Evolutionary conservation across 2,888 invertebrate genomes (phyloP).

Genomic region (Habroteleia sp.): DNA sequence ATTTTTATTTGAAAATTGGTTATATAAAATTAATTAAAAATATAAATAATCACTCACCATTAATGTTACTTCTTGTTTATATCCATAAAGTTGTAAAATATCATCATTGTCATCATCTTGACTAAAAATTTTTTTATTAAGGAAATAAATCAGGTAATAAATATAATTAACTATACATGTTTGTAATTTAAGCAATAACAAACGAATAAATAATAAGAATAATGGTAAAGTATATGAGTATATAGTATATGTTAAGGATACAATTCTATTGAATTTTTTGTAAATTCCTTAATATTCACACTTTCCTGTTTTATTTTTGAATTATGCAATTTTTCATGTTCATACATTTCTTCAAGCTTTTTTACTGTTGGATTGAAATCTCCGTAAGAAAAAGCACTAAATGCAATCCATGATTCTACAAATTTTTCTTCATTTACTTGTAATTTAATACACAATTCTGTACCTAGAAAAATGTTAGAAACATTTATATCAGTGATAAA

Average conservation of each 20-base stretch:
- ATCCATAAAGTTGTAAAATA: conserved; percentile 73
- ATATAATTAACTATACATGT: not conserved
- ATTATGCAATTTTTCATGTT: conserved; percentile 44
- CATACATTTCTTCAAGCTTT: conserved; percentile 69
- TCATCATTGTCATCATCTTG: conserved; percentile 65
- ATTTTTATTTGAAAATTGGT: too few species aligned
- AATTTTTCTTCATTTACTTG: conserved; percentile 69
- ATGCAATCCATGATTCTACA: conserved; percentile 76
- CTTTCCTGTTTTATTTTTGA: conserved; percentile 44
- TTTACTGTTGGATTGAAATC: conserved; percentile 69
- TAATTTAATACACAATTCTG: conserved; percentile 72
- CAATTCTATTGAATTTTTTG: conserved; percentile 46
- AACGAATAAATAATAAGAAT: not conserved
- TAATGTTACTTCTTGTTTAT: conserved; percentile 56
- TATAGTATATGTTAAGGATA: conserved; percentile 68
- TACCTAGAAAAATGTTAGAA: too few species aligned
- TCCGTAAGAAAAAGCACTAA: conserved; percentile 66
- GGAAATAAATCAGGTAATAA: conserved; percentile 8
- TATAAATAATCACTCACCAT: too few species aligned
- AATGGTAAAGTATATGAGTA: not conserved
- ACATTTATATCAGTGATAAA: conserved; percentile 1
- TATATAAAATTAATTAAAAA: too few species aligned
- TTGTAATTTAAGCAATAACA: too few species aligned
- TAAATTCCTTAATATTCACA: too few species aligned
- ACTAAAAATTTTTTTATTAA: conserved; percentile 51